Base-by-base conservation (phyloP, 1,140 invertebrate species). In the Ruditapes philippinarum region DNA sequence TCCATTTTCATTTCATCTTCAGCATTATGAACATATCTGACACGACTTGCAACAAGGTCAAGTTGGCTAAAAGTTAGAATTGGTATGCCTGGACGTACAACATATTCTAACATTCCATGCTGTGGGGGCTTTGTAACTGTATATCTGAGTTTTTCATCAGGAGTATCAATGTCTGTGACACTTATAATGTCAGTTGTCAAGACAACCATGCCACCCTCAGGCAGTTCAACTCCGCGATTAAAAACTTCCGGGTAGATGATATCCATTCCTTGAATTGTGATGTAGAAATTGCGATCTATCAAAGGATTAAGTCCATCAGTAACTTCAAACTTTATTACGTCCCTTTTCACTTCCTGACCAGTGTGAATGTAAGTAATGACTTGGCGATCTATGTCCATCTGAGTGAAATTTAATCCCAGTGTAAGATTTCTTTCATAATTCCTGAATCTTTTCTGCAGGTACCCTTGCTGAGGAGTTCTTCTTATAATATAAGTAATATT, bases 321-420 rank as follows among this genome's bases (percentile, higher is more conserved):
- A 9, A 96, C 92, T 86, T 96, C 96, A 91, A 96, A 95, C 87
- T 96, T 96, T 33, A 96, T 93, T 2, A 95, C 79, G 82, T 96
- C 96, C 28, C 95, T 84, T 33, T 94, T 95, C 0, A 95, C 95
- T 88, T 95, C 93, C 22, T 74, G 60, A 0, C 95, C 95, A 12
- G 89, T 94, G 89, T 96, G 95, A n/a, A 93, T 89, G 82, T 96
- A 96, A n/a, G 92, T 89, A 7, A 96, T 91, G 14, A 86, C 70
- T 22, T 91, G 87, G 25, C 94, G 90, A 76, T 96, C 95, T 68
- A 96, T 95, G 68, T 96, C 95, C 51, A 74, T 89, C 82, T 96
- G 96, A 14, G 95, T 95, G 81, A 96, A 96, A 76, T 95, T 96
- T 85, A 90, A 90, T 0, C 94, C 94, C 36, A 91, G 86, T 0